Conservation (phyloP, 2,797 vertebrate species). For the Benthosema pterotum region DNA sequence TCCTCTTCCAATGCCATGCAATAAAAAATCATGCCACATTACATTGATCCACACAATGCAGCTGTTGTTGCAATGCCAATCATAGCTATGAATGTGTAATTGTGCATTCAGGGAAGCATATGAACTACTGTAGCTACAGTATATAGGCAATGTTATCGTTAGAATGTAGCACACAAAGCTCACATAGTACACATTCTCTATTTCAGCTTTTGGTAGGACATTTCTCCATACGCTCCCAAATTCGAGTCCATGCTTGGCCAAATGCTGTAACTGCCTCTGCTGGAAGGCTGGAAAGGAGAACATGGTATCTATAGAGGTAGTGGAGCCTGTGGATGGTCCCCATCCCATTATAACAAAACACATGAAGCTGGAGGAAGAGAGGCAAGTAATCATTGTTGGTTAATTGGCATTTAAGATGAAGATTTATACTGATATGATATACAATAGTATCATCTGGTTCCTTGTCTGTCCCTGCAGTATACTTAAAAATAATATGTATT, state of each 20-base stretch:
- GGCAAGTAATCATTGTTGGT: neutral
- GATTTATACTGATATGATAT: neutral
- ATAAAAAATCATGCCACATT: neutral
- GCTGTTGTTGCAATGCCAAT: neutral
- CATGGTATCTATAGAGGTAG: constrained; percentile 2
- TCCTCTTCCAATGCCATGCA: too few species aligned
- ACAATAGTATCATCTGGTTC: neutral
- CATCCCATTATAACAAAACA: neutral
- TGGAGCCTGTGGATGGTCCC: neutral
- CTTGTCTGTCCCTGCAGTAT: too few species aligned
- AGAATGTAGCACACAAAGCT: too few species aligned
- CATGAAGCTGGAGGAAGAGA: neutral
- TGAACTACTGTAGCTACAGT: too few species aligned
- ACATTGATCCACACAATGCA: neutral
- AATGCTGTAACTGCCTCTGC: constrained; percentile 34
- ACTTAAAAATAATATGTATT: too few species aligned
- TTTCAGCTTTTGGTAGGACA: neutral
- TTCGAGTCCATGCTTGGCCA: constrained; percentile 6
- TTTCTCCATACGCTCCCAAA: constrained; percentile 6
- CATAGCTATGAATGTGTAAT: too few species aligned
- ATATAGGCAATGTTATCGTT: too few species aligned
- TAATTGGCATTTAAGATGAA: neutral
- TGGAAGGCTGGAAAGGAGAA: constrained; percentile 21
- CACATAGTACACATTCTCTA: neutral
- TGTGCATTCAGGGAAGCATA: too few species aligned